A percentile compares a stretch with the other conserved stretches of the same genome.
Evolutionary conservation across 2,797 vertebrate species (phyloP).

Genomic region (Trachurus trachurus): DNA sequence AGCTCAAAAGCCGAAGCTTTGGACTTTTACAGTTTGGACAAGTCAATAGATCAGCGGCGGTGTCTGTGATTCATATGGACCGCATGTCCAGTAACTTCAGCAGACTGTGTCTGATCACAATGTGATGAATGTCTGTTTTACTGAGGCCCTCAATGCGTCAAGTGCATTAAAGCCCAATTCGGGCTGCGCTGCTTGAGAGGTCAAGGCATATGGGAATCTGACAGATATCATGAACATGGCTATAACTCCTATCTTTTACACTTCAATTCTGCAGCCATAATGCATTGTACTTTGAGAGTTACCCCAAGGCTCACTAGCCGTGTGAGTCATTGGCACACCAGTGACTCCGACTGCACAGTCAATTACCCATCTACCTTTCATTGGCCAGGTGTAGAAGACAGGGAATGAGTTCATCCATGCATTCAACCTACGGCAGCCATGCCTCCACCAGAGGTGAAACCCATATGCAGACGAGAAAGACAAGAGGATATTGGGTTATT

Average conservation of each 20-base stretch:
- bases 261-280: constrained; percentile 64
- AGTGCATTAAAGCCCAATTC: constrained; percentile 65
- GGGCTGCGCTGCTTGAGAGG: constrained; percentile 71
- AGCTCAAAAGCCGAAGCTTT: not conserved
- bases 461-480: constrained; percentile 72
- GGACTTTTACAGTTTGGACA: constrained; percentile 23
- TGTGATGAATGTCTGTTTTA: constrained; percentile 72
- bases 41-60: constrained; percentile 14
- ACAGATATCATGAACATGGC: constrained; percentile 72
- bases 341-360: constrained; percentile 85
- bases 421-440: constrained; percentile 80
- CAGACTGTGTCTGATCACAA: constrained; percentile 69
- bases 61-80: constrained; percentile 51
- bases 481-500: constrained; percentile 78
- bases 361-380: constrained; percentile 86
- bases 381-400: constrained; percentile 77
- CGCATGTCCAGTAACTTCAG: constrained; percentile 61
- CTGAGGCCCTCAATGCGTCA: constrained; percentile 61
- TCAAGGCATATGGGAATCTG: constrained; percentile 71
- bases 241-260: constrained; percentile 73
- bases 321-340: constrained; percentile 83
- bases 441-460: constrained; percentile 80
- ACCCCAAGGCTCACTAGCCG: constrained; percentile 77
- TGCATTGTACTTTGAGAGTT: constrained; percentile 72
- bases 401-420: constrained; percentile 83